Conservation (phyloP, 2,888 invertebrate genomes). For the Trachelus tabidus region DNA sequence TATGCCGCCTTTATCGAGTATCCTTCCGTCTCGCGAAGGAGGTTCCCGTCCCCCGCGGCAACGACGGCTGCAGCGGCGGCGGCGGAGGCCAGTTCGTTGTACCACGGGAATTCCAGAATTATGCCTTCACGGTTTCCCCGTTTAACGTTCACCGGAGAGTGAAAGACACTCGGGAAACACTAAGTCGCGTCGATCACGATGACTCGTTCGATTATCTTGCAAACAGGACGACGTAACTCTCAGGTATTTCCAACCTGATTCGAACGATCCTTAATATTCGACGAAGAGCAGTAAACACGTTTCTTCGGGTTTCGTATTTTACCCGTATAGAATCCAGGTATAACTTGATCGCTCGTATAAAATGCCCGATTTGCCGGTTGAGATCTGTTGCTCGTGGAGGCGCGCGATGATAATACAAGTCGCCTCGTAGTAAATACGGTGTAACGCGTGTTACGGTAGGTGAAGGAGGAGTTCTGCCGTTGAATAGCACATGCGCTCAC, state of each 20-base stretch:
- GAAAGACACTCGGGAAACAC: not conserved
- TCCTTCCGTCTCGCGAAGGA: not conserved
- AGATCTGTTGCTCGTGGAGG: not conserved
- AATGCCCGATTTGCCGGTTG: not conserved
- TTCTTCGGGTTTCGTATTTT: not conserved
- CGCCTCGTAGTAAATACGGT: not conserved
- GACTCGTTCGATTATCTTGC: not conserved
- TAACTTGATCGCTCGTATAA: not conserved
- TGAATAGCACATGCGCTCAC: conserved; percentile 64
- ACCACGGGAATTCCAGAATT: not conserved
- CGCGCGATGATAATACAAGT: not conserved
- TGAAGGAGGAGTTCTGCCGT: conserved; percentile 19
- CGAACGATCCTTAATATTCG: not conserved
- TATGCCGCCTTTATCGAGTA: not conserved
- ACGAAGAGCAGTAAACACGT: not conserved
- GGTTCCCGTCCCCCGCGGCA: not conserved
- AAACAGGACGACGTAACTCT: not conserved
- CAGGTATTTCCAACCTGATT: not conserved
- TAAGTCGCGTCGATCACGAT: not conserved
- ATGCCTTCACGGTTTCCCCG: not conserved
- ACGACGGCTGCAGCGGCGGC: not conserved
- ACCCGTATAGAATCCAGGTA: not conserved
- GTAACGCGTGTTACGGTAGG: conserved; percentile 6
- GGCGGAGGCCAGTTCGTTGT: not conserved
- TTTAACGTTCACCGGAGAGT: not conserved